These are phyloP conservation scores for Malachius bipustulatus DNA, from an alignment of 2,888 invertebrate species.

Conservation along the genomic window DNA sequence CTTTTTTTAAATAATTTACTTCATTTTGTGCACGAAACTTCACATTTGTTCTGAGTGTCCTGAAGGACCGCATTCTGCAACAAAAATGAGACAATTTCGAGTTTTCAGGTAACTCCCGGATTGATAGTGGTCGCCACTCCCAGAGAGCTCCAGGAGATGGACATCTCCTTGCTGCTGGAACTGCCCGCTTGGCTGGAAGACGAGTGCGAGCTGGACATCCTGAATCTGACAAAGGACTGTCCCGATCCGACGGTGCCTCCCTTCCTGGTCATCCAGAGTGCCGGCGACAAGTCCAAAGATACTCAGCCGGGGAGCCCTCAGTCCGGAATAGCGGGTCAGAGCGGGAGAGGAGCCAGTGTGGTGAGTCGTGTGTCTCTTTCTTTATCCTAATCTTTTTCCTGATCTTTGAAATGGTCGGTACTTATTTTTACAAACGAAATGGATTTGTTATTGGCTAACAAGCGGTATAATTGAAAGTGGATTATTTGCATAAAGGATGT, in stretches of 20 bases:
- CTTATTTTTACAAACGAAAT: too few relatives aligned
- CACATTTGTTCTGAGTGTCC: too few relatives aligned
- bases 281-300: constrained; percentile 41
- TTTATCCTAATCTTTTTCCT: too few relatives aligned
- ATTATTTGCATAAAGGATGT: too few relatives aligned
- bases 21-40: too few relatives aligned
- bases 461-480: too few relatives aligned
- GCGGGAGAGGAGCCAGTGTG: constrained; percentile 77
- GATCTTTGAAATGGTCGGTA: too few relatives aligned
- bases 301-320: constrained; percentile 54
- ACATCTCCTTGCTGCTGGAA: constrained; percentile 82
- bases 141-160: constrained; percentile 95
- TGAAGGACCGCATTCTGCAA: too few relatives aligned
- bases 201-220: constrained; percentile 92
- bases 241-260: constrained; percentile 47
- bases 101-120: constrained; percentile 56
- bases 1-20: too few relatives aligned
- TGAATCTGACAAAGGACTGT: constrained; percentile 61
- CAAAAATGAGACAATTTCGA: too few relatives aligned
- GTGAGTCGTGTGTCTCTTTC: constrained; percentile 44
- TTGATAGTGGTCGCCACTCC: constrained; percentile 84
- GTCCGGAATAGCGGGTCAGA: constrained; percentile 62
- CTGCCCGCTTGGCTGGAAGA: constrained; percentile 92
- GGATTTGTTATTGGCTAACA: too few relatives aligned
- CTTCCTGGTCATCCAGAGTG: constrained; percentile 81